Evolutionary conservation across 2,888 invertebrate genomes (phyloP), one percentile per base, ranked within the genome.

Genomic region (Ecdyonurus torrentis): DNA sequence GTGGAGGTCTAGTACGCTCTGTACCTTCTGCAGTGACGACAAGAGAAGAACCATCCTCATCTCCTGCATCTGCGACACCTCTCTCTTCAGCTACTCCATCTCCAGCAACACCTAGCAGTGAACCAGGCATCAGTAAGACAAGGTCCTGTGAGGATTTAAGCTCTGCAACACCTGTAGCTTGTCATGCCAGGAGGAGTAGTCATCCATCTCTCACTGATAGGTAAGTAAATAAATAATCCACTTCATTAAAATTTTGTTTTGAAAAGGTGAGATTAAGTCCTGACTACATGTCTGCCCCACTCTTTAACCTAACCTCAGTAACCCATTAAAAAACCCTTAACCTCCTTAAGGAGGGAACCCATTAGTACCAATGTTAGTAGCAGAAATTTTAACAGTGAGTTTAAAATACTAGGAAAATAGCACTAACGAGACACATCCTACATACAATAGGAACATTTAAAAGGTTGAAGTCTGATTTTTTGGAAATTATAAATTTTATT

Each of bases 141-240:
- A 80, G 91, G 69, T 92, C 92, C 0, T 91, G 89, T 73, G 91
- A 91, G 67, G 89, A 93, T 74, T 77, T 93, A 63, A 78, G 86
- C 67, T 83, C 80, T 65, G 85, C 84, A 5, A n/a, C 22, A 5
- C 15, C n/a, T 55, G 77, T 68, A 74, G 81, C 66, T 74, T 78
- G 70, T 71, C 71, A 69, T 5, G 85, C 85, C 67, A 78, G 93
- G 64, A 80, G 92, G 66, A 86, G 86, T 68, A 92, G 92, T 74
- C 92, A 93, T 76, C 91, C 93, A 52, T 91, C 83, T 75, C 81
- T 92, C 71, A 82, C 83, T 50, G 89, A 90, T 68, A 84, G 84
- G 89, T 84, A 75, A 75, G 77, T 74, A 58, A 58, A 25, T 37
- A n/a, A n/a, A n/a, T n/a, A n/a, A n/a, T n/a, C 58, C 22, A 52